A percentile compares a stretch with the other conserved stretches of the same genome.
These are phyloP conservation scores for Hiodon alosoides DNA, from an alignment of 2,113 vertebrate species.

Conservation along the genomic window DNA sequence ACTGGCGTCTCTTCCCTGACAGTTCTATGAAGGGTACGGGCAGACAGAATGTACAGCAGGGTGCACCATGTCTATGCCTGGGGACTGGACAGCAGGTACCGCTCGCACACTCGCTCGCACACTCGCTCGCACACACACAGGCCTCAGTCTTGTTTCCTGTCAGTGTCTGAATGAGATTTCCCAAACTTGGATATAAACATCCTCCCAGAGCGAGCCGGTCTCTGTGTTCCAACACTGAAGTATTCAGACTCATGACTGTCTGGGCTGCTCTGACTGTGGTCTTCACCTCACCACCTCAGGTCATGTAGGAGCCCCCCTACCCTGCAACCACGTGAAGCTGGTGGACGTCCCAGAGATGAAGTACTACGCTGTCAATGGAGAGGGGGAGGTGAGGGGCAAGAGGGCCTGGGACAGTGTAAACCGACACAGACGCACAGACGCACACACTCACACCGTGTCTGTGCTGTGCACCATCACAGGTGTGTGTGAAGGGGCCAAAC, in stretches of 20 bases:
- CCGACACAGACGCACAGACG: too few species aligned
- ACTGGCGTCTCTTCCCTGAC: conserved; percentile 4
- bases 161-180: too few species aligned
- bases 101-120: neutral
- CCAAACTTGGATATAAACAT: neutral
- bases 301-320: conserved; percentile 89
- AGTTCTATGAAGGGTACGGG: conserved; percentile 99
- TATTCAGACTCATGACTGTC: neutral
- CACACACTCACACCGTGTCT: too few species aligned
- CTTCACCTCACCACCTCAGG: conserved; percentile 53
- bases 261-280: neutral
- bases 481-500: conserved; percentile 89
- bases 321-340: conserved; percentile 82
- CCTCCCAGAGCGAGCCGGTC: neutral
- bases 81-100: conserved; percentile 92
- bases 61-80: conserved; percentile 78
- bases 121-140: neutral
- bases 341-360: conserved; percentile 94
- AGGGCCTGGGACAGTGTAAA: neutral
- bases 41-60: conserved; percentile 95
- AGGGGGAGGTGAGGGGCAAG: conserved; percentile 80
- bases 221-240: too few species aligned
- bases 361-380: conserved; percentile 81
- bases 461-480: conserved; percentile 52
- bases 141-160: too few species aligned